Percentiles rank a stretch among this genome's conserved stretches.
Conservation (phyloP, 1,140 invertebrate species). For the Phthorimaea operculella region DNA sequence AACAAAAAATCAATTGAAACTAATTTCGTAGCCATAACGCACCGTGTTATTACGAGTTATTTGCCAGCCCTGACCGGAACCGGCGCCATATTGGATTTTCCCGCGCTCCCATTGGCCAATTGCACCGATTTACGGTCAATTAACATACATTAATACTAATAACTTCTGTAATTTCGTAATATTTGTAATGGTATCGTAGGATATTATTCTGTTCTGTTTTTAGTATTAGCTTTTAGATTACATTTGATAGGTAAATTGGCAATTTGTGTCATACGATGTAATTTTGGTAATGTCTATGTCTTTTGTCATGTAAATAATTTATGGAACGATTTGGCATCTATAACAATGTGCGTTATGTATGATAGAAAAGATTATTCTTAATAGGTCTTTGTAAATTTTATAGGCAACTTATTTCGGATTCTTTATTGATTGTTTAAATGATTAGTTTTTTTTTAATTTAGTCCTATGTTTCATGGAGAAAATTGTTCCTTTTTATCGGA, state of each 20-base stretch:
- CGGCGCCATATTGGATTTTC: slow-evolving; percentile 54
- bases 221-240: neutral
- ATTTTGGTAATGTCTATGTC: too few species aligned
- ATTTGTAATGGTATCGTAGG: neutral
- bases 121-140: slow-evolving; percentile 40
- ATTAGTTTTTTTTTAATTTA: too few species aligned
- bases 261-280: too few species aligned
- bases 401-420: too few species aligned
- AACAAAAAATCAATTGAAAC: slow-evolving; percentile 3
- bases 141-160: slow-evolving; percentile 12
- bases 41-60: slow-evolving; percentile 12
- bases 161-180: neutral
- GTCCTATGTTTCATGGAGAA: too few species aligned
- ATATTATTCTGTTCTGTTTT: neutral
- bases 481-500: too few species aligned
- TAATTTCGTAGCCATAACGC: neutral
- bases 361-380: too few species aligned
- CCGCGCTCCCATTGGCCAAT: slow-evolving; percentile 40
- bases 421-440: too few species aligned
- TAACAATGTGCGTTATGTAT: too few species aligned
- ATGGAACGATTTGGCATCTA: too few species aligned
- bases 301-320: too few species aligned
- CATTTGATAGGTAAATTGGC: neutral
- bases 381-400: too few species aligned
- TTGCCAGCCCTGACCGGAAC: slow-evolving; percentile 40